phyloP scores from a whole-genome alignment of 1,140 invertebrate genomes.

The Bombyx mori region DNA sequence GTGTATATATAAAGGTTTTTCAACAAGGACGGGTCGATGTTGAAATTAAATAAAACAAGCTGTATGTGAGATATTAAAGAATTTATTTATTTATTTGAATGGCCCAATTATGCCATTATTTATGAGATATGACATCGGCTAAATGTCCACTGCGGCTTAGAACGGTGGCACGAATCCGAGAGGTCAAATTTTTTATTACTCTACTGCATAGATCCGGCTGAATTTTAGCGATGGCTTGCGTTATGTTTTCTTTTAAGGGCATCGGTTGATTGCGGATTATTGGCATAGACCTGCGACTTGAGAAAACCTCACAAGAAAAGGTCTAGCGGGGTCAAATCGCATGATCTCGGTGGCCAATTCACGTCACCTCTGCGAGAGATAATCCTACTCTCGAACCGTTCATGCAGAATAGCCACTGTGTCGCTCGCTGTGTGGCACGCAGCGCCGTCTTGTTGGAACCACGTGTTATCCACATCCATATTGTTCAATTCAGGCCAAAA shows the following conservation, averaged over 20 bases:
- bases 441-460: too few species aligned
- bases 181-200: constrained; percentile 7
- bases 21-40: too few species aligned
- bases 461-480: constrained; percentile 2
- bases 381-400: too few species aligned
- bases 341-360: too few species aligned
- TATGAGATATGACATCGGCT: background rate
- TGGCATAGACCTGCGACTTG: background rate
- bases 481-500: constrained; percentile 18
- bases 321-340: too few species aligned
- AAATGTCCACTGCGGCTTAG: constrained; percentile 16
- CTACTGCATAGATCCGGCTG: constrained; percentile 17
- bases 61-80: too few species aligned
- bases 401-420: too few species aligned
- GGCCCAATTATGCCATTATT: constrained; percentile 9
- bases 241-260: constrained; percentile 5
- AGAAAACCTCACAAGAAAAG: background rate
- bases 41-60: too few species aligned
- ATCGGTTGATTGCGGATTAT: constrained; percentile 8
- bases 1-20: too few species aligned
- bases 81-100: background rate
- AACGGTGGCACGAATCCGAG: constrained; percentile 12
- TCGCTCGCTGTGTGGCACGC: too few species aligned
- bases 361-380: too few species aligned
- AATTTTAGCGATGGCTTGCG: constrained; percentile 8